Evolutionary conservation across 2,113 vertebrate species (phyloP), one percentile per base, ranked within the genome.

Genomic region (Tinamus guttatus): DNA sequence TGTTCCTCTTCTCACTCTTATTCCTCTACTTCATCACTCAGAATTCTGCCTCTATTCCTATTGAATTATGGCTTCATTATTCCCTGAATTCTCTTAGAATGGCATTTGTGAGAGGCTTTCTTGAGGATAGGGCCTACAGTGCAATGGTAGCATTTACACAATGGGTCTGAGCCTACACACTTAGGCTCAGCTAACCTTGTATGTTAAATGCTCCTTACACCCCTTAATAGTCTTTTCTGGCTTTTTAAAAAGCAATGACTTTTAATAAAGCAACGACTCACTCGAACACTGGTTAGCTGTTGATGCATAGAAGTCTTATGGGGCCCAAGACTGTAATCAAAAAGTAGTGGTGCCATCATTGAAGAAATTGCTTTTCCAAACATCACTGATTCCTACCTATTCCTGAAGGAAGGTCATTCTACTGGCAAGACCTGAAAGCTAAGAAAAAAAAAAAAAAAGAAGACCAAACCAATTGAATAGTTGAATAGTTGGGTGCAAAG

Each of bases 41-140:
- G 51, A 58, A 70, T 4, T 7, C 43, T 74, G 36, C 10, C 9
- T 5, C 32, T 40, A 38, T 11, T 81, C 28, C 51, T 64, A 27
- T 18, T 60, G 32, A 51, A 59, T 51, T 65, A 54, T n/a, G 34
- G 27, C 13, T 63, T 63, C 5, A 0, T 76, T 68, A 62, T n/a
- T 13, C 13, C 13, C 12, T 41, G 52, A 13, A 5, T 49, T n/a
- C 21, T 22, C 43, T 63, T 0, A 3, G 21, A 25, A 34, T 86
- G 16, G 16, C 21, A 6, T 77, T 77, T 54, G 52, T 60, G 8
- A 83, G 38, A 6, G 12, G 2, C 18, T 20, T 68, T 7, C 24
- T 81, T 0, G 0, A 38, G 60, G 36, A 49, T 19, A 19, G 19
- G 14, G n/a, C 11, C n/a, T 0, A 0, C 45, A 40, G 14, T 17